A percentile compares a stretch with the other conserved stretches of the same genome.
phyloP scores from a whole-genome alignment of 2,888 invertebrate genomes.

The Euplexia lucipara region DNA sequence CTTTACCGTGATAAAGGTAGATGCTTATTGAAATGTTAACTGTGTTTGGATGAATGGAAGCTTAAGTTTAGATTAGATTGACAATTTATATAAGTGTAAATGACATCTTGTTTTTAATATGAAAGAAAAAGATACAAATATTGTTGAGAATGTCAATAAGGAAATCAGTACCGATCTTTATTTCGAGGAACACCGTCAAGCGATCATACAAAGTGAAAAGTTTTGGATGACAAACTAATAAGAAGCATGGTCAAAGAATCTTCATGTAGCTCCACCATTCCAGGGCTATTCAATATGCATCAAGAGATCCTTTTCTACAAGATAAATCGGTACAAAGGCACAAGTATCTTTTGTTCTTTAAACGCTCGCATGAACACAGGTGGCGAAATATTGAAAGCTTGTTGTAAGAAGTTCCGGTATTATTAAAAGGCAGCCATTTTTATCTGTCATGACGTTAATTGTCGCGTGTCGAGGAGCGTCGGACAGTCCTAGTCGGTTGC shows the following conservation, averaged over 20 bases:
- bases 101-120: too few relatives aligned
- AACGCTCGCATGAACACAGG: slow-evolving; percentile 3
- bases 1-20: too few relatives aligned
- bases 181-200: neutral
- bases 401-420: slow-evolving; percentile 29
- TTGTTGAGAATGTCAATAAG: too few relatives aligned
- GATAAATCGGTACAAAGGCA: neutral
- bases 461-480: slow-evolving; percentile 25
- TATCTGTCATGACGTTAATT: slow-evolving; percentile 26
- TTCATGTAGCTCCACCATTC: neutral
- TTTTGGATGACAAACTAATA: neutral
- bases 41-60: too few relatives aligned
- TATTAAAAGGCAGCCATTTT: slow-evolving; percentile 38
- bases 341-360: slow-evolving; percentile 22
- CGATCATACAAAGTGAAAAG: neutral
- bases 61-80: too few relatives aligned
- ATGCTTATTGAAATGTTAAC: too few relatives aligned
- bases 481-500: slow-evolving; percentile 19
- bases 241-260: neutral
- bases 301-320: neutral
- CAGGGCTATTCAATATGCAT: neutral
- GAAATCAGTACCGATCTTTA: too few relatives aligned
- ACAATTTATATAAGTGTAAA: too few relatives aligned
- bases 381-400: slow-evolving; percentile 29
- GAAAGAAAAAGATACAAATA: too few relatives aligned